These are phyloP conservation scores for Lutraria lutraria DNA, from an alignment of 2,888 invertebrate genomes.

Conservation along the genomic window DNA sequence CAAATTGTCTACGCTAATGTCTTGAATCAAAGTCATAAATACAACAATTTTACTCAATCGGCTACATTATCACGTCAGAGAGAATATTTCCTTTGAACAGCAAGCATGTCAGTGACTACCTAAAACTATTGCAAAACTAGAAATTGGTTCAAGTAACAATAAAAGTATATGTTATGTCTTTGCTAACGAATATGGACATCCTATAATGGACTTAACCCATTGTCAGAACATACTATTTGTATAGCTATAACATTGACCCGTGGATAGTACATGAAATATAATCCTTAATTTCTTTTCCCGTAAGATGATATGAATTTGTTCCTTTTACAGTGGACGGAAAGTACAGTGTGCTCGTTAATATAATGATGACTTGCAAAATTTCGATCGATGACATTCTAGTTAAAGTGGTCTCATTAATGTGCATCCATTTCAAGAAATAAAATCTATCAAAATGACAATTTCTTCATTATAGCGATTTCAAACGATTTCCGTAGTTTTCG, in stretches of 20 bases:
- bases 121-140: too few relatives aligned
- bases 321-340: not conserved
- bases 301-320: not conserved
- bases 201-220: too few relatives aligned
- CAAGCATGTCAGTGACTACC: too few relatives aligned
- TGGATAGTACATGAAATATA: not conserved
- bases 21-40: too few relatives aligned
- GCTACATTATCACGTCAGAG: too few relatives aligned
- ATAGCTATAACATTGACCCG: slow-evolving; percentile 6
- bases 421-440: slow-evolving; percentile 17
- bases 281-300: not conserved
- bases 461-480: not conserved
- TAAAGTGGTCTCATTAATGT: slow-evolving; percentile 16
- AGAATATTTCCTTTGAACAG: too few relatives aligned
- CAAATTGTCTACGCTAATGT: too few relatives aligned
- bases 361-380: slow-evolving; percentile 19
- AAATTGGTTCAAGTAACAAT: too few relatives aligned
- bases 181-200: too few relatives aligned
- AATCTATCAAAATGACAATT: slow-evolving; percentile 22
- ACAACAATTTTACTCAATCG: too few relatives aligned
- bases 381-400: slow-evolving; percentile 18
- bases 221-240: too few relatives aligned
- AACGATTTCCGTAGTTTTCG: slow-evolving; percentile 7
- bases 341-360: not conserved
- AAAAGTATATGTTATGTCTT: too few relatives aligned